Evolutionary conservation across 2,888 invertebrate genomes (phyloP).

Genomic region (Drosophila paramelanica): DNA sequence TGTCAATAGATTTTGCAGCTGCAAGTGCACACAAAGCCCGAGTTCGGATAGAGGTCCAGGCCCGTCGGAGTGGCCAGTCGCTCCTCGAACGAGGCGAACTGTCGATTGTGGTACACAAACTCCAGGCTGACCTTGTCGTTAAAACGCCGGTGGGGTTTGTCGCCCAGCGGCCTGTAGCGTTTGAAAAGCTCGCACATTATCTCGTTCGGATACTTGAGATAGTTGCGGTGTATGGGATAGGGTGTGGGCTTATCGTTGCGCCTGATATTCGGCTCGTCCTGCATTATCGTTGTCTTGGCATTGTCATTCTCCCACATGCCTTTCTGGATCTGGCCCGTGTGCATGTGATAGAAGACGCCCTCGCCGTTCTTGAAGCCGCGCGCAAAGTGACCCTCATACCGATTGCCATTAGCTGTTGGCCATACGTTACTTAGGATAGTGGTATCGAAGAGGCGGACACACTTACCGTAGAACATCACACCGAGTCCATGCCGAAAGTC

Average conservation of each 20-base stretch:
- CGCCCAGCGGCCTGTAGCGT: constrained; percentile 58
- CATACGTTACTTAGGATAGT: no score
- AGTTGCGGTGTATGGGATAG: constrained; percentile 73
- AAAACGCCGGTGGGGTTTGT: constrained; percentile 66
- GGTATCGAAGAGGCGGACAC: constrained; percentile 2
- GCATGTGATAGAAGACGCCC: constrained; percentile 82
- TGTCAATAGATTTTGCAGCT: constrained; percentile 32
- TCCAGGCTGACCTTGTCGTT: constrained; percentile 69
- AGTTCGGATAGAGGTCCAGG: constrained; percentile 52
- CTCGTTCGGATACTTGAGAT: constrained; percentile 74
- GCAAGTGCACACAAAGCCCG: constrained; percentile 59
- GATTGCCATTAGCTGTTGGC: constrained; percentile 81
- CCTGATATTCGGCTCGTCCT: constrained; percentile 76
- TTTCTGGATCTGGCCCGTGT: constrained; percentile 84
- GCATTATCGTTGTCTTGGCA: constrained; percentile 79
- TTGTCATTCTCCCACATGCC: constrained; percentile 82
- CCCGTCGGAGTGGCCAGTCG: constrained; percentile 40
- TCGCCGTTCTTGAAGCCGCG: constrained; percentile 83
- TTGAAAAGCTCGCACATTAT: constrained; percentile 76
- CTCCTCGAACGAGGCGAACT: constrained; percentile 69
- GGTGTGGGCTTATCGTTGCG: constrained; percentile 65
- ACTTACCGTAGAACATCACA: constrained; percentile 78
- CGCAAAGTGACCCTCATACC: constrained; percentile 83
- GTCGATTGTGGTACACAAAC: constrained; percentile 61
- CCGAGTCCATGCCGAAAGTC: constrained; percentile 82